A percentile compares a stretch with the other conserved stretches of the same genome.
These are phyloP conservation scores for Piscicola geometra DNA, from an alignment of 2,888 invertebrate genomes.

Conservation along the genomic window DNA sequence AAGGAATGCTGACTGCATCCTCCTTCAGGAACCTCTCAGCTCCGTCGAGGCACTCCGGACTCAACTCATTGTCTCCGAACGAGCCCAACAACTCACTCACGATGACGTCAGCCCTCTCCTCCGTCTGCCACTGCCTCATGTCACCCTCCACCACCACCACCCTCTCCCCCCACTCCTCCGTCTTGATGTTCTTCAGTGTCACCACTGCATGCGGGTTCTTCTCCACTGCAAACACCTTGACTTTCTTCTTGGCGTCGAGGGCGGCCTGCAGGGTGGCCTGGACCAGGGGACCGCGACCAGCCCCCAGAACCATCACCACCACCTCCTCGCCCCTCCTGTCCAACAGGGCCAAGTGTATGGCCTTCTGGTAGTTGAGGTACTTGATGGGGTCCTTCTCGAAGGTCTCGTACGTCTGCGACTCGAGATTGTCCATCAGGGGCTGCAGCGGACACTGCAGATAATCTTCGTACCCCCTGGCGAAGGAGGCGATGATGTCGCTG, in stretches of 20 bases:
- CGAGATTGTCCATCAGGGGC: conserved; percentile 89
- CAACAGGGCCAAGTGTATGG: conserved; percentile 71
- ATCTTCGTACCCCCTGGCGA: conserved; percentile 79
- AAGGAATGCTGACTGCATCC: conserved; percentile 85
- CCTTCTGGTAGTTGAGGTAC: conserved; percentile 70
- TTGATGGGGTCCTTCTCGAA: conserved; percentile 97
- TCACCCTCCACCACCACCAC: conserved; percentile 57
- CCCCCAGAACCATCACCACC: conserved; percentile 58
- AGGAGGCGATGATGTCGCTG: conserved; percentile 53
- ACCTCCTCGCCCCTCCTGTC: conserved; percentile 60
- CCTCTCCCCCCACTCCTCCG: conserved; percentile 52
- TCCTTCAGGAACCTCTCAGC: conserved; percentile 71
- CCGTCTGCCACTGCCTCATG: conserved; percentile 56
- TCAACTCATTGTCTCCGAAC: conserved; percentile 97
- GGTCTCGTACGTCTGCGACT: conserved; percentile 90
- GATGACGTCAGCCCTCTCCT: conserved; percentile 83
- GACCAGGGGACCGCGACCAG: conserved; percentile 90
- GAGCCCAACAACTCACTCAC: conserved; percentile 93
- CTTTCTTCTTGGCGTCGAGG: conserved; percentile 65
- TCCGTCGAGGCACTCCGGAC: conserved; percentile 94
- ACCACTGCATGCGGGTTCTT: conserved; percentile 91
- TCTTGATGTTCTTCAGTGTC: conserved; percentile 53
- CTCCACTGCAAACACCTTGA: conserved; percentile 88
- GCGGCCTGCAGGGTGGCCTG: conserved; percentile 79
- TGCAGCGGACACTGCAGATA: conserved; percentile 74